These are phyloP conservation scores for Galaxias olidus DNA, from an alignment of 2,797 vertebrate genomes.

Conservation along the genomic window DNA sequence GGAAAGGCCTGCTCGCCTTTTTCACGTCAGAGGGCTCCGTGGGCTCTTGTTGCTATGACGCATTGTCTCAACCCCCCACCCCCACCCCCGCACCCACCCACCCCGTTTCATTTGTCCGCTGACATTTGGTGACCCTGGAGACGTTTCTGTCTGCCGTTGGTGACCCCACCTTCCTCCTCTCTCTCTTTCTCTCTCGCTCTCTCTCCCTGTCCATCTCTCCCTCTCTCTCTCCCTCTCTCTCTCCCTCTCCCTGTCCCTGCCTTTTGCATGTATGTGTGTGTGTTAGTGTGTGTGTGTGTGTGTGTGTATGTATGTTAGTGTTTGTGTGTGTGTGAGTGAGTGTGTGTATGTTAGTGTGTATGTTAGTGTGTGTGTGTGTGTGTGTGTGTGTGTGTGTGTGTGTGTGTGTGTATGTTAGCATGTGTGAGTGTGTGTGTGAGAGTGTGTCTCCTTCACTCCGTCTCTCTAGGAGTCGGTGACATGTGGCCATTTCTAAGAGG, in stretches of 20 bases:
- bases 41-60: slow-evolving; percentile 52
- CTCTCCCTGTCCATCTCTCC: background rate
- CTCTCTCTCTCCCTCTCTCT: background rate
- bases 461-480: slow-evolving; percentile 47
- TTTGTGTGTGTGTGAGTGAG: slow-evolving; percentile 24
- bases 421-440: slow-evolving; percentile 6
- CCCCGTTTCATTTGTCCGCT: slow-evolving; percentile 57
- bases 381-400: slow-evolving; percentile 16
- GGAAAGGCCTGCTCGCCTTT: slow-evolving; percentile 14
- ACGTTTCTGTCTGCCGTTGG: slow-evolving; percentile 65
- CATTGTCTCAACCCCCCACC: slow-evolving; percentile 10
- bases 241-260: slow-evolving; percentile 20
- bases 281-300: slow-evolving; percentile 12
- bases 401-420: background rate
- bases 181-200: slow-evolving; percentile 19
- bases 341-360: background rate
- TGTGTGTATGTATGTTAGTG: background rate
- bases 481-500: slow-evolving; percentile 31
- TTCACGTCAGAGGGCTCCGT: slow-evolving; percentile 24
- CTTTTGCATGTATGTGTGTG: too few relatives aligned
- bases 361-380: too few relatives aligned
- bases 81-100: slow-evolving; percentile 24
- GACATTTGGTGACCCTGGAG: slow-evolving; percentile 63
- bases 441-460: slow-evolving; percentile 23
- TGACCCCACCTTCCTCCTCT: slow-evolving; percentile 30